Evolutionary conservation across 92 coral and sea anemone species (phyloP), one percentile per base, ranked within the genome.

Genomic region (Heliopora coerulea): DNA sequence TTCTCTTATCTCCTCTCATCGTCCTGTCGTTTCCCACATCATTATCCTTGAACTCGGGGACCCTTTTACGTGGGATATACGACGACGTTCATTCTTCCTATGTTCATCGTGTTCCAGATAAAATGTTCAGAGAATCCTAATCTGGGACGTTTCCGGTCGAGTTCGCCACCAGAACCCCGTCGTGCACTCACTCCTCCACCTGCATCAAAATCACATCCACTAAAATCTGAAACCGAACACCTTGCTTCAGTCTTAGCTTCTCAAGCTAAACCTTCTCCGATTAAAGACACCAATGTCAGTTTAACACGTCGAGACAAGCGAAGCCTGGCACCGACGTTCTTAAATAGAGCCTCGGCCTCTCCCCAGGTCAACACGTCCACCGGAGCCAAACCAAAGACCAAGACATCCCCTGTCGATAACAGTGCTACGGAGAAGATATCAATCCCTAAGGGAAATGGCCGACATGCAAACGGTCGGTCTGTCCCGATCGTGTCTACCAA

Each of bases 61-160:
- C n/a, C n/a, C n/a, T n/a, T n/a, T n/a, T n/a, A n/a, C n/a, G n/a
- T n/a, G n/a, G n/a, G n/a, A n/a, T n/a, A n/a, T n/a, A n/a, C n/a
- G n/a, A n/a, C n/a, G n/a, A n/a, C n/a, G n/a, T n/a, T n/a, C n/a
- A n/a, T n/a, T n/a, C n/a, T n/a, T n/a, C n/a, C n/a, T n/a, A 15
- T 46, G 15, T 46, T 46, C 52, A 30, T 40, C 17, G 29, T 25
- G 48, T 67, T 49, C 23, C 34, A 67, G 74, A 48, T 48, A 40
- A 25, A 37, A 10, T 67, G 74, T 15, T 3, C n/a, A 1, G 15
- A 26, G 13, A 67, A 67, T 31, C 74, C 74, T 1, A 44, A 67
- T 56, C 39, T 67, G 33, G 58, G 48, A 17, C n/a, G 0, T 2
- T 28, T n/a, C 33, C 24, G 8, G 13, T 44, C n/a, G n/a, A n/a